Evolutionary conservation across 1,140 invertebrate genomes (phyloP).

Genomic region (Apis cerana): DNA sequence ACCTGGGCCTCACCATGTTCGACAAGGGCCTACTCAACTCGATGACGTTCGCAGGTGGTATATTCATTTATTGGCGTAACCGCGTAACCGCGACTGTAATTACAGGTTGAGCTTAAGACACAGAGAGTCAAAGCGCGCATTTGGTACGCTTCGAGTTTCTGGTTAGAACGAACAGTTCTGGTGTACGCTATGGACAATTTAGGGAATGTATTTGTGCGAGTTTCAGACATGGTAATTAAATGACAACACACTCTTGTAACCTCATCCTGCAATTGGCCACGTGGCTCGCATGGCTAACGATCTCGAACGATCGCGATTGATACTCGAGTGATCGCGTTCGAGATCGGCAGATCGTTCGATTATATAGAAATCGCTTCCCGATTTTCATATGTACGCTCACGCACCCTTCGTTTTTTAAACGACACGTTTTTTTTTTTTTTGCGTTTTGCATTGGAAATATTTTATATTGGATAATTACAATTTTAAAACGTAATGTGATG

Average conservation of each 20-base stretch:
- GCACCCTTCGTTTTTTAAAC: too few relatives aligned
- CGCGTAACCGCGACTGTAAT: conserved; percentile 41
- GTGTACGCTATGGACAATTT: conserved; percentile 34
- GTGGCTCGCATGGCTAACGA: not conserved
- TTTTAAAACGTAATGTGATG: too few relatives aligned
- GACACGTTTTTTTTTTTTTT: too few relatives aligned
- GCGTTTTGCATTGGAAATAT: too few relatives aligned
- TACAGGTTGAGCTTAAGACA: conserved; percentile 43
- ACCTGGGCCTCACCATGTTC: conserved; percentile 71
- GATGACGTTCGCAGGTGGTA: conserved; percentile 78
- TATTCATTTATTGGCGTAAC: conserved; percentile 7
- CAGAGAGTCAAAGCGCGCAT: conserved; percentile 38
- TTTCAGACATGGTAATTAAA: conserved; percentile 30
- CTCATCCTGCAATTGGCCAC: not conserved
- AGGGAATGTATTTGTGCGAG: conserved; percentile 24
- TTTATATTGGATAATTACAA: too few relatives aligned
- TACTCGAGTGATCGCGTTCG: not conserved
- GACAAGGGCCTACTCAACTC: conserved; percentile 76
- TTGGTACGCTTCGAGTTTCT: conserved; percentile 41
- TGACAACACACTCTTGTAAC: conserved; percentile 14
- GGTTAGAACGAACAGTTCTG: conserved; percentile 22
- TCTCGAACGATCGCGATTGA: not conserved
- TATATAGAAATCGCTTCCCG: not conserved
- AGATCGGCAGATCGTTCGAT: not conserved
- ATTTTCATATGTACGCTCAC: too few relatives aligned